These are phyloP conservation scores for Luscinia megarhynchos DNA, from an alignment of 2,797 vertebrate genomes.

Conservation along the genomic window DNA sequence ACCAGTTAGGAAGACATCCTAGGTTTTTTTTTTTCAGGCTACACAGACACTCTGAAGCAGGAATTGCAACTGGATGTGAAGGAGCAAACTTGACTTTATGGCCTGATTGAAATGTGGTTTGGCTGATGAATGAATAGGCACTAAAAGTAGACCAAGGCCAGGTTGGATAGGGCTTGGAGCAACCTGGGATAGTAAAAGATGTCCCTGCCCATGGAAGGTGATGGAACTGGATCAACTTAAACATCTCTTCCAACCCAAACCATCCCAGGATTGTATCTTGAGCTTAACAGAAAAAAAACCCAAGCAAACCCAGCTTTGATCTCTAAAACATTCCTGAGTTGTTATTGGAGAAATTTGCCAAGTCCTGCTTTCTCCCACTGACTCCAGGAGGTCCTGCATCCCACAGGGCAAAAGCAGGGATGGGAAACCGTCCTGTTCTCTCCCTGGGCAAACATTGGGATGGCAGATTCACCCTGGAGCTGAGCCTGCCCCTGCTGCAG, in stretches of 20 bases:
- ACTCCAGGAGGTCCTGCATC: background rate
- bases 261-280: background rate
- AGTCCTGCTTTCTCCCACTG: background rate
- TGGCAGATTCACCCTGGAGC: background rate
- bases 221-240: too few relatives aligned
- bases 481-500: background rate
- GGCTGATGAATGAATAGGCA: slow-evolving; percentile 14
- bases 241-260: background rate
- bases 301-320: background rate
- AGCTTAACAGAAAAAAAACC: background rate
- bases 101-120: background rate
- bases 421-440: background rate
- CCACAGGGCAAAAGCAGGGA: background rate
- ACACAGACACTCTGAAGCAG: background rate
- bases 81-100: background rate
- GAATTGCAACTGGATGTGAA: background rate
- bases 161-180: background rate
- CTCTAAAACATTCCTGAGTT: background rate
- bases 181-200: background rate
- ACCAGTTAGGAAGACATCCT: background rate
- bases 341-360: background rate
- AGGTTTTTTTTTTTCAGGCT: background rate
- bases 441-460: background rate
- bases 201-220: background rate
- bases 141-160: background rate